Conservation (phyloP, 2,113 vertebrate genomes). For the Neopipo cinnamomea region DNA sequence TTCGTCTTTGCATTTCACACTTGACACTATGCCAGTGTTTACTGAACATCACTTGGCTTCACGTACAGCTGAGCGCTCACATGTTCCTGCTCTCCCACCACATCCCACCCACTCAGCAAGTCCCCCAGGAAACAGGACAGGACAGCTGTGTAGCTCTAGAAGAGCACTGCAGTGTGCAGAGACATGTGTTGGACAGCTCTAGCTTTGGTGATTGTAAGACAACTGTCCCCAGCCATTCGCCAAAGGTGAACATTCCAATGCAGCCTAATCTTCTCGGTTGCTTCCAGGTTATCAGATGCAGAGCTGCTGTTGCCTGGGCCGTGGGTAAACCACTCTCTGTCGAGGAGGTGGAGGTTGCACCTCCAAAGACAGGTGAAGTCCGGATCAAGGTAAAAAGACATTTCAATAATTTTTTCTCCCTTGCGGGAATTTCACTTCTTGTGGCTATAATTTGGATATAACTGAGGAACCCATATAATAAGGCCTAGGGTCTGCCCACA, state of each 20-base stretch:
- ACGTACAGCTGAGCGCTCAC: fast-evolving
- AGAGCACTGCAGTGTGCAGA: not conserved
- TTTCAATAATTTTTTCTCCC: not conserved
- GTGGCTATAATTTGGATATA: too few relatives aligned
- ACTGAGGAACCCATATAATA: not conserved
- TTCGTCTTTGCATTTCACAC: not conserved
- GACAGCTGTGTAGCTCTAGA: not conserved
- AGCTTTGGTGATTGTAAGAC: not conserved
- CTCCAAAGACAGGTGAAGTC: conserved; percentile 65
- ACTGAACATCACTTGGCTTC: not conserved
- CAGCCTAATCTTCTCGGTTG: not conserved
- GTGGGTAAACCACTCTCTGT: conserved; percentile 43
- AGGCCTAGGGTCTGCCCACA: too few relatives aligned
- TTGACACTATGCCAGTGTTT: not conserved
- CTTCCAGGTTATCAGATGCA: conserved; percentile 71
- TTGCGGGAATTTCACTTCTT: not conserved
- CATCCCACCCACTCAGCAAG: not conserved
- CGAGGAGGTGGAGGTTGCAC: conserved; percentile 72
- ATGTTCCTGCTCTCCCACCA: not conserved
- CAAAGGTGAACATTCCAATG: not conserved
- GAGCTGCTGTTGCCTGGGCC: conserved; percentile 70
- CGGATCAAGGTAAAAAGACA: conserved; percentile 39
- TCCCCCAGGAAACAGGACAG: not conserved
- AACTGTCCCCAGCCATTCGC: too few relatives aligned
- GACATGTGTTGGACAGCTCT: not conserved